phyloP scores from a whole-genome alignment of 2,888 invertebrate species.

The Drosophila maculinotata region DNA sequence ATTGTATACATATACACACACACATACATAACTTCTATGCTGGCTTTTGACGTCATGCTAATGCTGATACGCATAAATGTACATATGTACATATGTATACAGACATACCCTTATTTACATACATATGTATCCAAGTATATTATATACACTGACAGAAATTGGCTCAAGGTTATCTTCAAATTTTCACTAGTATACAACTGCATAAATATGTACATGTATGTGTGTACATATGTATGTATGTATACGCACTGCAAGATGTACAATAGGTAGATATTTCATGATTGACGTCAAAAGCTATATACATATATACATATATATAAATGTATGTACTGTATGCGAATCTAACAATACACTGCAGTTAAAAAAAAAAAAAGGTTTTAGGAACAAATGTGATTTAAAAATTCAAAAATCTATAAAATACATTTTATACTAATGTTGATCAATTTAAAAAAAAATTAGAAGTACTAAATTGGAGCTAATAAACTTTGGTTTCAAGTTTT shows the following conservation, averaged over 20 bases:
- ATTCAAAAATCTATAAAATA: no score
- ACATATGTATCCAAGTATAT: slow-evolving; percentile 8
- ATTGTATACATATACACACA: no score
- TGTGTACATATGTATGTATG: background rate
- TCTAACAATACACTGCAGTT: no score
- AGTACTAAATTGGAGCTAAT: no score
- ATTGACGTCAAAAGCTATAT: slow-evolving; percentile 9
- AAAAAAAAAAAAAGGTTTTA: no score
- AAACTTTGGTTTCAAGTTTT: no score
- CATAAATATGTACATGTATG: no score
- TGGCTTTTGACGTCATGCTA: slow-evolving; percentile 64
- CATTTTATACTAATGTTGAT: no score
- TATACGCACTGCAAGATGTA: background rate
- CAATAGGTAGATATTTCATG: background rate
- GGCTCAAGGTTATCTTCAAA: slow-evolving; percentile 64
- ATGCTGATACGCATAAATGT: slow-evolving; percentile 30
- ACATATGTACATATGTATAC: slow-evolving; percentile 20
- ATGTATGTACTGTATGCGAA: slow-evolving; percentile 6
- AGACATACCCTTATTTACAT: no score
- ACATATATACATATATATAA: no score
- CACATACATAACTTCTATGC: slow-evolving; percentile 22
- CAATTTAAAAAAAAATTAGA: no score
- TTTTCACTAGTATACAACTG: slow-evolving; percentile 13
- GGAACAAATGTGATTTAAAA: no score
- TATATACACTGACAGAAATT: slow-evolving; percentile 53